phyloP scores from a whole-genome alignment of 2,888 invertebrate species.

The Drosophila subsilvestris region DNA sequence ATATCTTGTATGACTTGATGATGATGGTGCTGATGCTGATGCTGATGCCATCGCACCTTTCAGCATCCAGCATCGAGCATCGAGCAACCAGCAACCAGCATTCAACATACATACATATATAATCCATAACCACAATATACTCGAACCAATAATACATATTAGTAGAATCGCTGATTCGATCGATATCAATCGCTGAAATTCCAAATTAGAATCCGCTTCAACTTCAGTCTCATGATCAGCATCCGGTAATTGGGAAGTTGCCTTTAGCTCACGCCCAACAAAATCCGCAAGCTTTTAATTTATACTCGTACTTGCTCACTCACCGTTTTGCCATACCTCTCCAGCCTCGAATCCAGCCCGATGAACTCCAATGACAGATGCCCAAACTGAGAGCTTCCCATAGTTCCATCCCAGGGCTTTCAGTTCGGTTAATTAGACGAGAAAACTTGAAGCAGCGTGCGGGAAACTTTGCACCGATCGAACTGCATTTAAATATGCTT shows the following conservation, averaged over 20 bases:
- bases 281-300: not conserved
- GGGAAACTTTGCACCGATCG: conserved; percentile 31
- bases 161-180: conserved; percentile 50
- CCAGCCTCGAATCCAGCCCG: too few species aligned
- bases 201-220: conserved; percentile 51
- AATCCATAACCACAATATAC: conserved; percentile 18
- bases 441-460: conserved; percentile 24
- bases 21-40: conserved; percentile 28
- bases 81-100: conserved; percentile 1
- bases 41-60: conserved; percentile 34
- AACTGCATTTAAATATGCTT: conserved; percentile 34
- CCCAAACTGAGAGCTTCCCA: not conserved
- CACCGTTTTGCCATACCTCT: too few species aligned
- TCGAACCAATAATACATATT: conserved; percentile 10
- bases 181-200: conserved; percentile 42
- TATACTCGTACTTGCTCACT: too few species aligned
- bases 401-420: conserved; percentile 53
- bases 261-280: too few species aligned
- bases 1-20: conserved; percentile 42
- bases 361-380: conserved; percentile 8
- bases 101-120: conserved; percentile 29
- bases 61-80: not conserved
- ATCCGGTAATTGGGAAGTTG: conserved; percentile 45
- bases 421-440: conserved; percentile 45
- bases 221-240: conserved; percentile 25